Evolutionary conservation across 2,113 vertebrate species (phyloP), one percentile per base, ranked within the genome.

Genomic region (Tychaedon coryphoeus): DNA sequence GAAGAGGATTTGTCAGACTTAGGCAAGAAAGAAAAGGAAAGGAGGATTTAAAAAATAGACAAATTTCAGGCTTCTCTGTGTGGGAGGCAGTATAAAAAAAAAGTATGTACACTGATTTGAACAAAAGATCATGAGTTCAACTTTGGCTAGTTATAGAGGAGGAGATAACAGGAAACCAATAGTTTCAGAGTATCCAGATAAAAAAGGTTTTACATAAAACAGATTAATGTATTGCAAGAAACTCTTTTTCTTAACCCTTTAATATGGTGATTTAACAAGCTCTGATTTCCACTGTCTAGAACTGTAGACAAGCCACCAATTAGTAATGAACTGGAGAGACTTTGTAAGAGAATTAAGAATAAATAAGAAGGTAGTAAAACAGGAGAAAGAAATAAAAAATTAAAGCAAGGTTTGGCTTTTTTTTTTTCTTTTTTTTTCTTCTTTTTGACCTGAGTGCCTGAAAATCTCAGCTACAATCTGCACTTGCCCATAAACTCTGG

Each of bases 61-160:
- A 91, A 95, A 33, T 92, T 88, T 57, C 71, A 90, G 43, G 31
- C 42, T 91, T 79, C 66, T 79, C 14, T 56, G 75, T 0, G 38
- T 83, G 71, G 81, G 71, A 94, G 47, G 60, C 17, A 86, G 14
- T 38, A 29, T 11, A 9, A 50, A 56, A 88, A 87, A 72, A 74
- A 75, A 76, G 69, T 11, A 84, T 16, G 12, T 40, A 79, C 24
- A 71, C 38, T 24, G 45, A 75, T 28, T 18, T 65, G 67, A 56
- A 92, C 77, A 88, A 79, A 93, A 95, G 80, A 84, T 91, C 60
- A 40, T 24, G 69, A 88, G 83, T 88, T 95, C 89, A 92, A 12
- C 56, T 89, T 84, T 69, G 89, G 45, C 50, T 91, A 34, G 69
- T 86, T 57, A 89, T 2, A 78, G 50, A 82, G 86, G 12, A 92